phyloP scores from a whole-genome alignment of 1,140 invertebrate species.

The Drosophila kanapiae region DNA sequence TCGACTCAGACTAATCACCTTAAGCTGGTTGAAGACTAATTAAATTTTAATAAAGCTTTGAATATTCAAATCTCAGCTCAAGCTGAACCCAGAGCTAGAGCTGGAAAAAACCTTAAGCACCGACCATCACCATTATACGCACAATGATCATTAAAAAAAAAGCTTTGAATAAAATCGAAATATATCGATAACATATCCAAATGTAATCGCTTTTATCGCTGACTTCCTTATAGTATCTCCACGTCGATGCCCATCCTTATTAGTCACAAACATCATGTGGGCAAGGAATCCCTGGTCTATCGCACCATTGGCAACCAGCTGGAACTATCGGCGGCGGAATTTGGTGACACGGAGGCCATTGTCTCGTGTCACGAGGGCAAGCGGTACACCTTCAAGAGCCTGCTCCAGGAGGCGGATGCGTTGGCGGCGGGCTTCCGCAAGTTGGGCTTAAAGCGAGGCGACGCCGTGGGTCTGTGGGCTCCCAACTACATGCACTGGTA shows the following conservation, averaged over 20 bases:
- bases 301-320: constrained; percentile 89
- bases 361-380: constrained; percentile 88
- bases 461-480: constrained; percentile 95
- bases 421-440: constrained; percentile 92
- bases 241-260: constrained; percentile 2
- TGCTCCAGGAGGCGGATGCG: constrained; percentile 89
- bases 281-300: constrained; percentile 87
- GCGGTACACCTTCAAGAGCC: constrained; percentile 88
- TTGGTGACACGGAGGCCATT: constrained; percentile 87
- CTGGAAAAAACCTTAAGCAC: too few species aligned
- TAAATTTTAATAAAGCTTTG: constrained; percentile 5
- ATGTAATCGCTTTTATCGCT: background rate
- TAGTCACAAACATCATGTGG: constrained; percentile 85
- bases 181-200: background rate
- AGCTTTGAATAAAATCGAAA: background rate
- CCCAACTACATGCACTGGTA: constrained; percentile 95
- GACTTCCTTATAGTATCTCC: constrained; percentile 32
- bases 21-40: background rate
- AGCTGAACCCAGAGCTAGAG: background rate
- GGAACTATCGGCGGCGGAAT: constrained; percentile 86
- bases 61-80: background rate
- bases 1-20: background rate
- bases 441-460: constrained; percentile 92
- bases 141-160: background rate
- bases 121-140: background rate